Percentiles rank a stretch among this genome's conserved stretches.
phyloP scores from a whole-genome alignment of 2,113 vertebrate genomes.

The Corythornis cristatus region DNA sequence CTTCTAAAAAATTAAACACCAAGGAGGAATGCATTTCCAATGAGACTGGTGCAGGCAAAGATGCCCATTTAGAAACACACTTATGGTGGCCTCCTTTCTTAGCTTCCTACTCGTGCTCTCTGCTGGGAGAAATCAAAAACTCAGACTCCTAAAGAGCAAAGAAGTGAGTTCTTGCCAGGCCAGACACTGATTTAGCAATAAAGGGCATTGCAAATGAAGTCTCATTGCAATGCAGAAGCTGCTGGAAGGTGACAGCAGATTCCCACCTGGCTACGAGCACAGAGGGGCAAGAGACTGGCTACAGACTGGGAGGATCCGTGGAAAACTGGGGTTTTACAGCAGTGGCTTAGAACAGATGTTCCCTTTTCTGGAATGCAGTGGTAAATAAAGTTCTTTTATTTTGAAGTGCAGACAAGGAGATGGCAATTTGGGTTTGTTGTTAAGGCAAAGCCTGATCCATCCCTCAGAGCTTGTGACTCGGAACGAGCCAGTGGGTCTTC shows the following conservation, averaged over 20 bases:
- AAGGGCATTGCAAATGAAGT: not conserved
- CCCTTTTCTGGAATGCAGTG: not conserved
- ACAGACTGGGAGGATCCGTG: not conserved
- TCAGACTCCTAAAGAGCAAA: not conserved
- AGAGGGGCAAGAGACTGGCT: not conserved
- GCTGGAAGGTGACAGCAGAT: rapidly evolving
- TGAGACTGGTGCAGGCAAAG: not conserved
- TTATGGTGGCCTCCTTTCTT: not conserved
- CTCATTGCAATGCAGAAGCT: not conserved
- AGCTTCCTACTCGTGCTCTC: not conserved
- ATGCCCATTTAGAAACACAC: not conserved
- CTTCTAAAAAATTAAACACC: not conserved
- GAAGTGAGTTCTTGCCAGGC: not conserved
- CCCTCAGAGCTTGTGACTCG: not conserved
- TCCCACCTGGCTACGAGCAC: not conserved
- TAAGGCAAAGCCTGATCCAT: not conserved
- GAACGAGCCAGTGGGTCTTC: not conserved
- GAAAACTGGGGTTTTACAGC: not conserved
- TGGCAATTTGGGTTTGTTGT: not conserved
- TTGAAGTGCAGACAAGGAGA: not conserved
- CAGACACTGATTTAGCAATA: not conserved
- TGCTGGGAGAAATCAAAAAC: not conserved
- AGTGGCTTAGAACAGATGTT: not conserved
- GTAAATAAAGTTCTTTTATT: not conserved
- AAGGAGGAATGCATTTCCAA: not conserved